Evolutionary conservation across 2,113 vertebrate species (phyloP).

Genomic region (Anarrhichthys ocellatus): DNA sequence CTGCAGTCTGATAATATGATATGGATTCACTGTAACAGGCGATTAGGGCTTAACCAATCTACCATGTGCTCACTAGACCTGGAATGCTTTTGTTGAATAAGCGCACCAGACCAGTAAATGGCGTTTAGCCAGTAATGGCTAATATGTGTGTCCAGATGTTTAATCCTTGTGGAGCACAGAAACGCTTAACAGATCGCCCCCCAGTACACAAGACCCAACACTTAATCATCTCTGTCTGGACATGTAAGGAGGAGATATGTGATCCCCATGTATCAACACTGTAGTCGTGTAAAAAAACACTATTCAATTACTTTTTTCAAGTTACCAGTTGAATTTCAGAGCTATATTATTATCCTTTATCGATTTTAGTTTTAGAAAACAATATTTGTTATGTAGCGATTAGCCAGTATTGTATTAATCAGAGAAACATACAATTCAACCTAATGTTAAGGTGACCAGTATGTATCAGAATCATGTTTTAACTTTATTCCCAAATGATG

Average conservation of each 20-base stretch:
- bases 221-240: conserved; percentile 16
- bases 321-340: background rate
- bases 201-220: background rate
- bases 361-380: background rate
- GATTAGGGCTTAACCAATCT: conserved; percentile 50
- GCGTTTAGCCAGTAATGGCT: conserved; percentile 36
- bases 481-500: background rate
- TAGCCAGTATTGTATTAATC: background rate
- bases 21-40: conserved; percentile 68
- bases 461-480: background rate
- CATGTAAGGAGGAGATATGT: conserved; percentile 5
- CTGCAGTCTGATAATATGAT: conserved; percentile 58
- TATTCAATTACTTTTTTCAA: background rate
- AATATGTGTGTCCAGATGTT: conserved; percentile 65
- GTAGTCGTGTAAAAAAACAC: background rate
- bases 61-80: conserved; percentile 45
- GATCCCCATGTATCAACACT: background rate
- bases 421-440: background rate
- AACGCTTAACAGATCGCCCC: conserved; percentile 37
- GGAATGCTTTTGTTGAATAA: conserved; percentile 62
- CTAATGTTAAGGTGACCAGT: background rate
- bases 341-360: background rate
- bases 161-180: conserved; percentile 15
- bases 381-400: background rate
- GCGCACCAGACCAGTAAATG: conserved; percentile 42